Base-by-base conservation (phyloP, 2,888 invertebrate species). In the Eupithecia subumbrata region DNA sequence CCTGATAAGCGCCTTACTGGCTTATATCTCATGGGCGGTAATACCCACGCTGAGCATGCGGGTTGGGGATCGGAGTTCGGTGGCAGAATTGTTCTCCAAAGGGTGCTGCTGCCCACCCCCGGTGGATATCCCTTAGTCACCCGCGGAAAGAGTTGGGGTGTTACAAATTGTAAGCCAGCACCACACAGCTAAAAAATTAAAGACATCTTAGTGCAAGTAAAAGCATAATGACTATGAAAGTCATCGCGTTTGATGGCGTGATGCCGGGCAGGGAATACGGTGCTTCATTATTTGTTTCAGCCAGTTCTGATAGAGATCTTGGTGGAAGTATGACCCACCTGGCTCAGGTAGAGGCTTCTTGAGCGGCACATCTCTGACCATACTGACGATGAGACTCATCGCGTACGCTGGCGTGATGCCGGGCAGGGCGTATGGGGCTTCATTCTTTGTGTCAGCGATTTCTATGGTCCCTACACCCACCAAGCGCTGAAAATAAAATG, bases 301-400 rank as follows among this genome's bases (percentile, higher is more conserved):
- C 45, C 11, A 43, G 43, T 43, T 12, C 16, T 45, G 12, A 45
- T 12, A 45, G 45, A 45, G 45, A 45, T 45, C 45, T 4, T 45
- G 45, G 4, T 43, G 14, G 14, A 45, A 45, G 16, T 45, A 16
- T 12, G 25, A 25, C 60, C 14, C 76, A 94, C 95, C 94, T 75
- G 94, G 94, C 82, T 93, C 93, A 4, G 92, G 91, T 5, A 91
- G 80, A 0, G 95, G 95, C 80, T 91, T 95, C 84, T 91, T 93
- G 56, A 95, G 8, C 0, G 94, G 94, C 22, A 94, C 8, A 76
- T 95, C 94, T 22, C 94, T 86, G 0, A 87, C 86, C 91, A 92
- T 91, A 5, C 79, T 87, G 1, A 93, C 83, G 0, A 92, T 72
- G 0, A 94, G 78, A 18, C 60, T 79, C 91, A 92, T 91, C 78